A percentile compares a stretch with the other conserved stretches of the same genome.
phyloP scores from a whole-genome alignment of 1,140 invertebrate species.

The Trachelipus rathkii region DNA sequence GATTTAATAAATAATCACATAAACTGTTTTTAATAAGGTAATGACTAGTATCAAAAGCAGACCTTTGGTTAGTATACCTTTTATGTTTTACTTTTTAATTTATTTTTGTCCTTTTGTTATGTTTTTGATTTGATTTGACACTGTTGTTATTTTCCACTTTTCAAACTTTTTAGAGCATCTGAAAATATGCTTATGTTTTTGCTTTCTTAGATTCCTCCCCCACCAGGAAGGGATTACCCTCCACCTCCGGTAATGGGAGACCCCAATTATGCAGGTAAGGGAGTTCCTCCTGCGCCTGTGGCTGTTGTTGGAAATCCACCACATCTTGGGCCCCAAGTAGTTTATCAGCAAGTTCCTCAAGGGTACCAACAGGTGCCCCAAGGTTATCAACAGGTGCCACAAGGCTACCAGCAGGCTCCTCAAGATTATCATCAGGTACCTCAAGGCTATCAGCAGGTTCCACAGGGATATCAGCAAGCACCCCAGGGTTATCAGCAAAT shows the following conservation, averaged over 20 bases:
- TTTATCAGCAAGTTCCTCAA: conserved; percentile 31
- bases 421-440: conserved; percentile 39
- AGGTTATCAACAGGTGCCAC: conserved; percentile 32
- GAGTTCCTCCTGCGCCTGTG: conserved; percentile 26
- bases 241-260: conserved; percentile 41
- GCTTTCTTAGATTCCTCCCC: conserved; percentile 39
- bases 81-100: not conserved
- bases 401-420: conserved; percentile 35
- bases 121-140: not conserved
- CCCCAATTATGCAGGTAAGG: conserved; percentile 30
- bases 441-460: conserved; percentile 41
- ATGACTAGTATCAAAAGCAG: too few species aligned
- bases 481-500: conserved; percentile 26
- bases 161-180: not conserved
- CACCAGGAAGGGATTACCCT: conserved; percentile 25
- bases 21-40: too few species aligned
- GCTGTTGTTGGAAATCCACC: conserved; percentile 13
- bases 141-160: not conserved
- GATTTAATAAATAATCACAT: too few species aligned
- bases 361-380: conserved; percentile 39
- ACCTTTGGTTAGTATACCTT: too few species aligned
- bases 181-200: not conserved
- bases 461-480: conserved; percentile 42
- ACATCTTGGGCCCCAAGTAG: conserved; percentile 30
- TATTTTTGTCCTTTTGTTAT: too few species aligned